phyloP scores from a whole-genome alignment of 1,140 invertebrate genomes.

The Ridgeia piscesae region DNA sequence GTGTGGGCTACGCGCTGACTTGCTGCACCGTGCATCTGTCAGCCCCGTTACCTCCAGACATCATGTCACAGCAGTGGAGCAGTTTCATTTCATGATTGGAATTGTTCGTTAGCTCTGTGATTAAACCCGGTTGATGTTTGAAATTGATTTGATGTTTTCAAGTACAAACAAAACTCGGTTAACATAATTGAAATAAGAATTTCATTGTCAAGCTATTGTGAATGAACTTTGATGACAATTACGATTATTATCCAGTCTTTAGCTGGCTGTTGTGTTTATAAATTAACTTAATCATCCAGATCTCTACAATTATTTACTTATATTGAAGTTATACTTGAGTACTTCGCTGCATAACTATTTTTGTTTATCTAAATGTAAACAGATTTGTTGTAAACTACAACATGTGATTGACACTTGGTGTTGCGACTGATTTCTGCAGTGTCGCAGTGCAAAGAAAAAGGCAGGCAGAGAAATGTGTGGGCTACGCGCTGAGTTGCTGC shows the following conservation, averaged over 20 bases:
- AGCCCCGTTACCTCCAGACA: slow-evolving; percentile 38
- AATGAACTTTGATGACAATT: too few species aligned
- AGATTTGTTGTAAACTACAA: not conserved
- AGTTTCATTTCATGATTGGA: not conserved
- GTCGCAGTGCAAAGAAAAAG: not conserved
- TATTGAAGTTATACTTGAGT: not conserved
- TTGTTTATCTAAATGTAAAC: not conserved
- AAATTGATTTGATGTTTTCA: too few species aligned
- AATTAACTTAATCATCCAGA: not conserved
- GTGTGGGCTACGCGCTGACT: not conserved
- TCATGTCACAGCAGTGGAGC: not conserved
- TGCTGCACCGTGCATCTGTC: slow-evolving; percentile 21
- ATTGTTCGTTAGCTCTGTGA: not conserved
- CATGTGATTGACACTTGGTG: not conserved
- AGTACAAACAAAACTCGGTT: too few species aligned
- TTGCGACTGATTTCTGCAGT: not conserved
- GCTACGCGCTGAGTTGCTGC: not conserved
- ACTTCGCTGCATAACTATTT: not conserved
- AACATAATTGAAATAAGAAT: too few species aligned
- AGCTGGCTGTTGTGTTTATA: not conserved
- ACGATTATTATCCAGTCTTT: not conserved
- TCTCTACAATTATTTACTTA: not conserved
- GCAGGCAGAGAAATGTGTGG: slow-evolving; percentile 3
- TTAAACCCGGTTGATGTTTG: not conserved
- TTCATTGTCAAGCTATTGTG: too few species aligned